Base-by-base conservation (phyloP, 2,888 invertebrate species). In the Hirudinaria manillensis region DNA sequence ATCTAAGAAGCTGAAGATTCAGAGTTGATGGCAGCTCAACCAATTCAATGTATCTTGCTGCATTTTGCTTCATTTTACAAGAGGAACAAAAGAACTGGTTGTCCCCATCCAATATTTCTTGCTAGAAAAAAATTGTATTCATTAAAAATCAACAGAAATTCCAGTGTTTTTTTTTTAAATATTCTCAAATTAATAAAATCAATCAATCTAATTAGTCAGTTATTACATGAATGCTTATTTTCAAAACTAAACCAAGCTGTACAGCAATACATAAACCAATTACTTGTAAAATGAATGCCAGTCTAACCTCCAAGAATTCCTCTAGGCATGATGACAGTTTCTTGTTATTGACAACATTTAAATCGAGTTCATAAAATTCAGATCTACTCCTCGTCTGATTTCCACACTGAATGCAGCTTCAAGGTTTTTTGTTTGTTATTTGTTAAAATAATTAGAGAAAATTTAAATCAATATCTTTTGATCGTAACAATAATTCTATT, bases 1-100 rank as follows among this genome's bases (percentile, higher is more conserved):
- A 89, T 77, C 89, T 84, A 78, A 89, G 85, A 7, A 90, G 84
- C 79, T 89, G 89, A 75, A 90, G 85, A 81, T 89, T 89, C 13
- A 90, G 83, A 2, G 89, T 87, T 16, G 88, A 88, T 6, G 90
- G 89, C 36, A 90, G 85, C 2, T 84, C 82, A 66, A 86, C 84
- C 70, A 90, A 83, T 73, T 87, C 85, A 77, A 89, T 89, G 76
- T 86, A 86, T 66, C 89, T 83, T 0, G 85, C 86, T 0, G 89
- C 89, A 82, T 89, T 87, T 81, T 88, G 87, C 81, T 89, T 89
- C 53, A 85, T 85, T 75, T 86, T 84, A 81, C 90, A 90, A 10
- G 83, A 83, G 16, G 84, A 84, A 81, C 90, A 89, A 82, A 86
- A 87, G 81, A 89, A 77, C 80, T 88, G 87, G 82, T 89, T 88